Base-by-base conservation (phyloP, 2,888 invertebrate species). In the Eubasilissa splendida region DNA sequence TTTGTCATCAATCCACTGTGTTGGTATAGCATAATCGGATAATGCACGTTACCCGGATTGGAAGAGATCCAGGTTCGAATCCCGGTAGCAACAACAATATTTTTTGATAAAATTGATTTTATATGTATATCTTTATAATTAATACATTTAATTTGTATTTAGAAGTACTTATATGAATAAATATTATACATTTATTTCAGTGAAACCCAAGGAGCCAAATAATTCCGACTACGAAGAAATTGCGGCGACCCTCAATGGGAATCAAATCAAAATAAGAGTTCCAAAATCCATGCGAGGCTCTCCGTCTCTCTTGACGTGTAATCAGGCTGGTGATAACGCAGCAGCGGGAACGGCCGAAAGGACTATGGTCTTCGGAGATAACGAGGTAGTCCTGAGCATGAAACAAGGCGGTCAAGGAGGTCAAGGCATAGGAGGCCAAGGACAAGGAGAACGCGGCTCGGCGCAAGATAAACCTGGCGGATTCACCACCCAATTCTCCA, bases 201-300 rank as follows among this genome's bases (percentile, higher is more conserved):
- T 42, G 7, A n/a, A 11, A 58, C 11, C 58, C 58, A 58, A 52
- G 54, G 11, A 31, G 22, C 22, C 22, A 68, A 42, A 1, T 42
- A 42, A 42, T 42, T 7, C 42, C 31, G 63, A 73, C 42, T 77
- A 14, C 65, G 81, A 81, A 70, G 81, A 81, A 76, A 81, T 81
- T 14, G 77, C 70, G 4, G 78, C 78, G 10, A 75, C 68, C 7
- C 53, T 81, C 33, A 81, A 78, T 22, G 78, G 81, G 14, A 81
- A 81, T 59, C 73, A 78, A 59, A 78, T 81, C 12, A 81, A 78
- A 75, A 81, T 81, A 59, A 56, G 81, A 52, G 54, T 81, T 7
- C 81, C 81, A 1, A 75, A 70, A 56, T 65, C 65, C 10, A 42
- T 42, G 42, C 78, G 76, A 66, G 58, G 70, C 5, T 42, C 70